Evolutionary conservation across 64 coral and sea anemone genomes (phyloP).

Genomic region (Platygyra sinensis): DNA sequence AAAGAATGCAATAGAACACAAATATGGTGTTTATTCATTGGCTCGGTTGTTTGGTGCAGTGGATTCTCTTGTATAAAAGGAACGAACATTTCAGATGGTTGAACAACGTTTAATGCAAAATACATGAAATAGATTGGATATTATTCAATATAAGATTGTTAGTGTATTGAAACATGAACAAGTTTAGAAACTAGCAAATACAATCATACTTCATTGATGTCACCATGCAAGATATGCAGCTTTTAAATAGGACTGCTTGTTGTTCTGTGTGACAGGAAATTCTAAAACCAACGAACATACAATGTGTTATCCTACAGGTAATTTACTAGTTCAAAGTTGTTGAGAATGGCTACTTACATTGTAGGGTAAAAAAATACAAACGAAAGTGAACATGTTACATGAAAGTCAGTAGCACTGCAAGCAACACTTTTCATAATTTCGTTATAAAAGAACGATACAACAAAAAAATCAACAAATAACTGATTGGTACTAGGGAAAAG

Average conservation of each 20-base stretch:
- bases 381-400: neutral
- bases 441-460: neutral
- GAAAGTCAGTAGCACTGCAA: neutral
- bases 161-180: neutral
- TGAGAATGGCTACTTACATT: neutral
- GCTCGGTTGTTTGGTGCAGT: neutral
- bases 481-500: neutral
- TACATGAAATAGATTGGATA: neutral
- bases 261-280: neutral
- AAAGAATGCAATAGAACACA: neutral
- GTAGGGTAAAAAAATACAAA: neutral
- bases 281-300: neutral
- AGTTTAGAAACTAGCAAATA: neutral
- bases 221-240: neutral
- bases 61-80: neutral
- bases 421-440: neutral
- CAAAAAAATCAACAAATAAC: neutral
- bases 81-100: neutral
- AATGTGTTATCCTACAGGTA: neutral
- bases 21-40: neutral
- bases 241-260: neutral
- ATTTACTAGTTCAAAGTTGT: neutral
- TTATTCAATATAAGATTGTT: neutral
- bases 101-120: neutral
- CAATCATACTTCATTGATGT: neutral